Base-by-base conservation (phyloP, 2,113 vertebrate species). In the Gymnarchus niloticus region DNA sequence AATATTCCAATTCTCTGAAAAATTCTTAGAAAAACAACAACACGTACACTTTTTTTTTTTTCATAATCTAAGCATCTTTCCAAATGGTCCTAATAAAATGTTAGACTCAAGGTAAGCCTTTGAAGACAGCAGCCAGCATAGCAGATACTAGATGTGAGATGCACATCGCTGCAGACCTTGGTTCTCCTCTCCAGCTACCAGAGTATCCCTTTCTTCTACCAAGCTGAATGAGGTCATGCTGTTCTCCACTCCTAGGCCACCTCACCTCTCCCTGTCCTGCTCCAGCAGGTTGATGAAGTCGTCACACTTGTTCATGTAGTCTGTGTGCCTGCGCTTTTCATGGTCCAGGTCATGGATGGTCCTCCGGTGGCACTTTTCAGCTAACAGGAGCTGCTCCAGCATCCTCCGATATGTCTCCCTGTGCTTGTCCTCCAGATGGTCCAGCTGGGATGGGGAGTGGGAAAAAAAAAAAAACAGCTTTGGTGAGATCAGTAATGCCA, bases 241-340 rank as follows among this genome's bases (percentile, higher is more conserved):
- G 78, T 2, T 41, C 52, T n/a, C 37, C 49, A 73, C 6, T 19
- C 12, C 56, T 12, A 28, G 0, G 52, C 9, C 9, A 12, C 7
- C 81, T 93, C 91, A 96, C 97, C 98, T 97, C 92, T 98, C 97
- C 46, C 98, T 91, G 89, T 99, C 98, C 90, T 98, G 97, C 89
- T 99, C 98, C 95, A 99, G 94, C 90, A 99, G 95, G 92, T 96
- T 95, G 92, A 98, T 99, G 91, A 99, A 99, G 92, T 99, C 98
- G 19, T 99, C 98, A 0, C 98, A 99, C 93, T 99, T 99, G 92
- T 94, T 95, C 94, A 99, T 99, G 94, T 98, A 99, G 92, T 99
- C 97, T 0, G 91, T 90, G 78, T 99, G 98, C 69, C 98, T 99
- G 56, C 91, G 94, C 48, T 98, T 99, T 93, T 99, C 97, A 0